phyloP scores from a whole-genome alignment of 2,888 invertebrate species.

The Catotricha subobsoleta region DNA sequence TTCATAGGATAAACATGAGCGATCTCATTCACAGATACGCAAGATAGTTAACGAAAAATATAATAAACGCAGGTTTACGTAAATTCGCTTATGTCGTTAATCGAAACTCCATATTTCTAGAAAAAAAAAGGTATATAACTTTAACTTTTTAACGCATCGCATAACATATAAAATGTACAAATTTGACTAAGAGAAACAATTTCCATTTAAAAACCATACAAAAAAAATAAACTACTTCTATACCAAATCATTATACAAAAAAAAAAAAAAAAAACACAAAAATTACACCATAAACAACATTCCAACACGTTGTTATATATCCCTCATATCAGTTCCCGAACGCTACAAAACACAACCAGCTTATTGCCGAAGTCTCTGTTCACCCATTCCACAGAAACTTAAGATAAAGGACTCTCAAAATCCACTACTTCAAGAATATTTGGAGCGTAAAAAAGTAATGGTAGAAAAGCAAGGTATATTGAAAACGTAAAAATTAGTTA shows the following conservation, averaged over 20 bases:
- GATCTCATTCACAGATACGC: too few species aligned
- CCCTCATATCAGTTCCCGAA: slow-evolving; percentile 18
- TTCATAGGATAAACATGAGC: too few species aligned
- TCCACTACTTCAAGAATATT: slow-evolving; percentile 16
- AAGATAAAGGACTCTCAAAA: slow-evolving; percentile 6
- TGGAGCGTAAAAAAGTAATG: slow-evolving; percentile 28
- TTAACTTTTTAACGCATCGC: too few species aligned
- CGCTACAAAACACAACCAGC: slow-evolving; percentile 26
- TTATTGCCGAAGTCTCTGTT: slow-evolving; percentile 30
- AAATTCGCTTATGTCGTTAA: too few species aligned
- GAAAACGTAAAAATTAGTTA: too few species aligned
- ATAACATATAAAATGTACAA: too few species aligned
- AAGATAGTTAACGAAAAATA: too few species aligned
- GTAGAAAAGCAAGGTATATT: slow-evolving; percentile 29
- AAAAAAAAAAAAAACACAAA: slow-evolving; percentile 10
- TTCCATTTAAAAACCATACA: too few species aligned
- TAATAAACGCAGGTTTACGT: too few species aligned
- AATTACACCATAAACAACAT: slow-evolving; percentile 4
- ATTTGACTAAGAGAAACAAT: too few species aligned
- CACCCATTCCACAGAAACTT: slow-evolving; percentile 17
- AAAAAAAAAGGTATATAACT: too few species aligned
- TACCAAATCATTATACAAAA: neutral
- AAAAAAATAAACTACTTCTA: neutral
- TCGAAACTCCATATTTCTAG: too few species aligned
- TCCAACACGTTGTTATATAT: slow-evolving; percentile 3